These are phyloP conservation scores for Tetropium fuscum DNA, from an alignment of 2,888 invertebrate species.

Conservation along the genomic window DNA sequence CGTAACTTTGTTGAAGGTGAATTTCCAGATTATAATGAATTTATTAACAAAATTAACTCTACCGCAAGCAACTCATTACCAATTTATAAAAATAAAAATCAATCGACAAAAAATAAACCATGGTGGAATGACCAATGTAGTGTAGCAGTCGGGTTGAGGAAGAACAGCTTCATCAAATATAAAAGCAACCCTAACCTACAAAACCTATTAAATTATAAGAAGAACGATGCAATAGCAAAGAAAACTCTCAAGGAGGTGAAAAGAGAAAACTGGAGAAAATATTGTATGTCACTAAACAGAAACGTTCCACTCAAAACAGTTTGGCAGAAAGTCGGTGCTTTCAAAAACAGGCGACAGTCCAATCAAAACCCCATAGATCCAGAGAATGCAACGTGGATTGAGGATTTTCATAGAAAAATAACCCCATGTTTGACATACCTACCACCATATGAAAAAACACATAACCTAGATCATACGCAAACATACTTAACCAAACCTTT, in stretches of 20 bases:
- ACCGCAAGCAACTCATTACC: not conserved
- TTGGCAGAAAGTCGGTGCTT: slow-evolving; percentile 19
- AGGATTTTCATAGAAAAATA: not conserved
- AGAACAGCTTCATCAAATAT: slow-evolving; percentile 1
- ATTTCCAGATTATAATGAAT: too few relatives aligned
- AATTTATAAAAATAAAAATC: not conserved
- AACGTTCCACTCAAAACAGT: slow-evolving; percentile 14
- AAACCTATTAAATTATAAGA: slow-evolving; percentile 23
- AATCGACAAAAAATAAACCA: slow-evolving; percentile 11
- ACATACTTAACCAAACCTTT: not conserved
- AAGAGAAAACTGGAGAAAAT: slow-evolving; percentile 21
- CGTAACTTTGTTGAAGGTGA: too few relatives aligned
- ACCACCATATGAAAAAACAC: not conserved
- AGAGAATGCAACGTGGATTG: not conserved
- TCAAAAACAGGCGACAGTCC: slow-evolving; percentile 16
- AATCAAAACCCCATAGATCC: not conserved
- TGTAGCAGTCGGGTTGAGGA: slow-evolving; percentile 1
- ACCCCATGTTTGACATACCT: not conserved
- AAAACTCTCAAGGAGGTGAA: slow-evolving; percentile 17
- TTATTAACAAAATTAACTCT: slow-evolving; percentile 1
- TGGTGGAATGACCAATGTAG: slow-evolving; percentile 27
- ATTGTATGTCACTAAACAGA: slow-evolving; percentile 16
- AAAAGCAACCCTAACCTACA: slow-evolving; percentile 18
- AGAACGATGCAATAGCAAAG: slow-evolving; percentile 20
- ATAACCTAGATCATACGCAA: not conserved